Conservation (phyloP, 2,888 invertebrate genomes). For the Panopea generosa region DNA sequence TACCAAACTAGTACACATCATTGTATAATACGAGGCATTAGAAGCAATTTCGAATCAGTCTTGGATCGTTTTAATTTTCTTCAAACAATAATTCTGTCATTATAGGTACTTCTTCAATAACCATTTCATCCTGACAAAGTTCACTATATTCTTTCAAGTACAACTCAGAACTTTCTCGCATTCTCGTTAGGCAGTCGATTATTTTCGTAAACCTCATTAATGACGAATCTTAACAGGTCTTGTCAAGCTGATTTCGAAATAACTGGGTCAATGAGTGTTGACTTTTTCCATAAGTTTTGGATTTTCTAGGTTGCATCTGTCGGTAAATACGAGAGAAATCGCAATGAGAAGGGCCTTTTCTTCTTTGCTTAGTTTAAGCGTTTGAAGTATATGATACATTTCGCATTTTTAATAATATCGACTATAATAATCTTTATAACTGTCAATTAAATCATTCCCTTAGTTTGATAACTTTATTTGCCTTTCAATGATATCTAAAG, state of each 20-base stretch:
- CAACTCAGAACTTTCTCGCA: constrained; percentile 33
- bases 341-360: constrained; percentile 45
- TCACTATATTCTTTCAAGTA: constrained; percentile 39
- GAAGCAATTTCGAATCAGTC: no score
- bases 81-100: constrained; percentile 34
- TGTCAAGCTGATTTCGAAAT: constrained; percentile 1
- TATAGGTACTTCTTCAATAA: constrained; percentile 34
- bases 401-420: no score
- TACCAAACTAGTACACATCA: no score
- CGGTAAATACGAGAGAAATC: constrained; percentile 33
- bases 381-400: constrained; percentile 22
- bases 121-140: constrained; percentile 41
- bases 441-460: no score
- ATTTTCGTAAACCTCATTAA: constrained; percentile 30
- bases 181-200: constrained; percentile 27
- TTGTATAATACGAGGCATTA: no score
- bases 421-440: no score
- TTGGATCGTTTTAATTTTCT: no score
- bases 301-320: constrained; percentile 41
- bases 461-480: no score
- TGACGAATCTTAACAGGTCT: background rate
- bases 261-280: constrained; percentile 30
- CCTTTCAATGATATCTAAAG: no score
- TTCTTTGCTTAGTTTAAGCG: constrained; percentile 29
- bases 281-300: constrained; percentile 30